phyloP scores from a whole-genome alignment of 2,113 vertebrate species.

The Gopherus evgoodei region DNA sequence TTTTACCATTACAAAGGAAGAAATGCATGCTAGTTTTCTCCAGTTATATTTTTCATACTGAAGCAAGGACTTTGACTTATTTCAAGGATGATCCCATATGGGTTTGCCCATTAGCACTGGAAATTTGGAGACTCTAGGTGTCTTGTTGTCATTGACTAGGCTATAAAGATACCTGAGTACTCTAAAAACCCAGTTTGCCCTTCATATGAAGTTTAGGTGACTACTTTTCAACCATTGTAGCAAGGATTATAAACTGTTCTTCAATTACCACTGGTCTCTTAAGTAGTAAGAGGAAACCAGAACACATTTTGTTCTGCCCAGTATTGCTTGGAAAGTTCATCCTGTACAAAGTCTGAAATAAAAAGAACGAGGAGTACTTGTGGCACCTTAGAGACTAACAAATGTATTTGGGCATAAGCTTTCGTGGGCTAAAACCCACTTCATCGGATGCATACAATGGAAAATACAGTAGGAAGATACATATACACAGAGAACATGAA shows the following conservation, averaged over 20 bases:
- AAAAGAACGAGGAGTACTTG: too few species aligned
- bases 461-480: too few species aligned
- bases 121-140: neutral
- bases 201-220: neutral
- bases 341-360: neutral
- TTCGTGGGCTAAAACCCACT: too few species aligned
- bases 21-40: neutral
- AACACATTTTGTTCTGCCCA: conserved; percentile 1
- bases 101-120: neutral
- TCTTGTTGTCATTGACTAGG: neutral
- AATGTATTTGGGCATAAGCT: too few species aligned
- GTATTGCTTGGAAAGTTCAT: conserved; percentile 7
- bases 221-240: neutral
- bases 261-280: conserved; percentile 20
- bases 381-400: too few species aligned
- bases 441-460: too few species aligned
- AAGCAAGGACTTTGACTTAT: conserved; percentile 14
- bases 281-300: conserved; percentile 53
- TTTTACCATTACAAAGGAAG: conserved; percentile 36
- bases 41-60: neutral
- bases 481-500: too few species aligned
- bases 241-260: conserved; percentile 4
- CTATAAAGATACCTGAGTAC: neutral
- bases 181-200: neutral
- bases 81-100: neutral